These are phyloP conservation scores for Phoronis australis DNA, from an alignment of 2,888 invertebrate species.

Conservation along the genomic window DNA sequence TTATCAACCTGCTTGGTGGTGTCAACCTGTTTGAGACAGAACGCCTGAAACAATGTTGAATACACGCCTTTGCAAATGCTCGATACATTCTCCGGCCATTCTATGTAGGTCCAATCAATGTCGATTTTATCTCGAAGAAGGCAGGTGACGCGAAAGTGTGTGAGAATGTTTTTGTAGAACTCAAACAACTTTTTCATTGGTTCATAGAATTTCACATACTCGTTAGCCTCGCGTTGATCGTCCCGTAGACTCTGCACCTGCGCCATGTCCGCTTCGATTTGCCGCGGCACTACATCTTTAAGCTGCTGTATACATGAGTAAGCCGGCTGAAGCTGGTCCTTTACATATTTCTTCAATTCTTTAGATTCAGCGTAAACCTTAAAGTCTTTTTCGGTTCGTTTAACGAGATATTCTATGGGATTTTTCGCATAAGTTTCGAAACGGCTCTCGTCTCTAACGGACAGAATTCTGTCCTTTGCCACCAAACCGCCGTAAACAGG, in stretches of 20 bases:
- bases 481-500: conserved; percentile 23
- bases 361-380: conserved; percentile 13
- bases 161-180: conserved; percentile 8
- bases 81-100: too few species aligned
- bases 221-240: conserved; percentile 11
- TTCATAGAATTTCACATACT: conserved; percentile 14
- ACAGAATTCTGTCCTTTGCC: conserved; percentile 16
- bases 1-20: too few species aligned
- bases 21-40: too few species aligned
- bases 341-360: conserved; percentile 11
- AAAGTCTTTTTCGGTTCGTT: conserved; percentile 16
- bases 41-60: too few species aligned
- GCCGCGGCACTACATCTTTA: conserved; percentile 11
- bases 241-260: conserved; percentile 10
- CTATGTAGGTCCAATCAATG: too few species aligned
- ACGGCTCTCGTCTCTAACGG: conserved; percentile 14
- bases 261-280: conserved; percentile 11
- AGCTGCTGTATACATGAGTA: conserved; percentile 10
- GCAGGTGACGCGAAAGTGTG: too few species aligned
- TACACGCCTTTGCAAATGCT: too few species aligned
- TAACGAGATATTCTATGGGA: conserved; percentile 12
- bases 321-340: conserved; percentile 7
- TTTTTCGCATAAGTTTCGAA: conserved; percentile 16
- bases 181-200: conserved; percentile 21
- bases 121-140: too few species aligned